A percentile compares a stretch with the other conserved stretches of the same genome.
Evolutionary conservation across 37 sponge, comb jelly and placozoan genomes (phyloP).

Genomic region (Bolinopsis microptera): DNA sequence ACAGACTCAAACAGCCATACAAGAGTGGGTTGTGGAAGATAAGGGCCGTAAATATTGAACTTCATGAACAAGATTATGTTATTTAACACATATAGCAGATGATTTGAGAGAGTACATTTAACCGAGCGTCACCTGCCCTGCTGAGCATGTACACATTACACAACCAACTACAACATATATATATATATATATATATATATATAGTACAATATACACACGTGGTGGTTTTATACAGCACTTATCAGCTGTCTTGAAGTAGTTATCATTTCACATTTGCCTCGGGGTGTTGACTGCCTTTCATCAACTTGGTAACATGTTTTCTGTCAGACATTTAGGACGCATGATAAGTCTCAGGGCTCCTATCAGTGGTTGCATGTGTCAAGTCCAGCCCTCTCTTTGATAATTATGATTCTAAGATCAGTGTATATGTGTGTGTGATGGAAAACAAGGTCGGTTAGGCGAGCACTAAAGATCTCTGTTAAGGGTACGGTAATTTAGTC

Average conservation of each 20-base stretch:
- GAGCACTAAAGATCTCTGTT: not conserved
- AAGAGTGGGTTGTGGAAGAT: not conserved
- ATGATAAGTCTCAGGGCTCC: not conserved
- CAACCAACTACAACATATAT: too few relatives aligned
- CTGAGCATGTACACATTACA: too few relatives aligned
- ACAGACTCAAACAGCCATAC: not conserved
- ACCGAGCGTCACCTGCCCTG: not conserved
- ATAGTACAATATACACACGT: not conserved
- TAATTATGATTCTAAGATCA: not conserved
- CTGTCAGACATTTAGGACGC: not conserved
- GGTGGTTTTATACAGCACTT: not conserved
- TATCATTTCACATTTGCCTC: not conserved
- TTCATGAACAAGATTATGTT: not conserved
- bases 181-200: not conserved
- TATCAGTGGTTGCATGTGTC: not conserved
- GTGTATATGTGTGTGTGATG: not conserved
- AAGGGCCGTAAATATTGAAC: not conserved
- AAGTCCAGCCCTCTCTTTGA: not conserved
- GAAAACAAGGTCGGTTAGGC: not conserved
- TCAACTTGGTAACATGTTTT: not conserved
- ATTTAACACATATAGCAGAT: not conserved
- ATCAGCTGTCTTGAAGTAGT: not conserved
- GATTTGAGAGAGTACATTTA: not conserved
- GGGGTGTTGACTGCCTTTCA: not conserved
- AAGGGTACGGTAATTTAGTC: not conserved